These are phyloP conservation scores for Oplegnathus fasciatus DNA, from an alignment of 2,113 vertebrate genomes.

Conservation along the genomic window DNA sequence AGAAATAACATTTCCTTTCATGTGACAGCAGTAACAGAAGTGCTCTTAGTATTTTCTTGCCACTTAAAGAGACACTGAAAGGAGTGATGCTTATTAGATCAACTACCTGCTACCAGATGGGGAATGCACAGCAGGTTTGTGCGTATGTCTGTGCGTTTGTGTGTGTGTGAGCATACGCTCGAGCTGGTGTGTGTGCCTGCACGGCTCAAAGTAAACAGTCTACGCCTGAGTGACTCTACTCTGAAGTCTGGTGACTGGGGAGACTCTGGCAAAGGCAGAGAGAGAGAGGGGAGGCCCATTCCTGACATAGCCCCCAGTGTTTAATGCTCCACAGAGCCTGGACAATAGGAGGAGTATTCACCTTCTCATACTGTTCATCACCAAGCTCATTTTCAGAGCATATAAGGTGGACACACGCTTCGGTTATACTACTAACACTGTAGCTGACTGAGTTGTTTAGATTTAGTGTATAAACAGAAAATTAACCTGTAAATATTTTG, in stretches of 20 bases:
- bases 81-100: constrained; percentile 12
- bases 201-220: constrained; percentile 75
- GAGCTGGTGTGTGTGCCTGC: constrained; percentile 3
- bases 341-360: constrained; percentile 73
- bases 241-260: constrained; percentile 69
- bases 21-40: not conserved
- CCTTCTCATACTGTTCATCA: constrained; percentile 52
- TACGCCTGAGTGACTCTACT: constrained; percentile 71
- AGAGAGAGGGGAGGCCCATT: constrained; percentile 60
- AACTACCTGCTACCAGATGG: constrained; percentile 21
- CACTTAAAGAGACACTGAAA: constrained; percentile 6
- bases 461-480: not conserved
- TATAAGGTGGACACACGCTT: not conserved
- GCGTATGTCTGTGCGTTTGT: constrained; percentile 8
- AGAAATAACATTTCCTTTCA: not conserved
- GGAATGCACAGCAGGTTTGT: constrained; percentile 32
- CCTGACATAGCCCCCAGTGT: constrained; percentile 70
- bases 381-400: constrained; percentile 40
- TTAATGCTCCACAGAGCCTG: constrained; percentile 72
- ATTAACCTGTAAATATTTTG: not conserved
- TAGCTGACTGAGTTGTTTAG: not conserved
- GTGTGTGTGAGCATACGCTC: not conserved
- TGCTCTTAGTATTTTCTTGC: not conserved
- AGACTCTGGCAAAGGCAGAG: constrained; percentile 56
- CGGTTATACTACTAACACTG: not conserved